phyloP scores from a whole-genome alignment of 2,113 vertebrate genomes.

The Raphicerus campestris region DNA sequence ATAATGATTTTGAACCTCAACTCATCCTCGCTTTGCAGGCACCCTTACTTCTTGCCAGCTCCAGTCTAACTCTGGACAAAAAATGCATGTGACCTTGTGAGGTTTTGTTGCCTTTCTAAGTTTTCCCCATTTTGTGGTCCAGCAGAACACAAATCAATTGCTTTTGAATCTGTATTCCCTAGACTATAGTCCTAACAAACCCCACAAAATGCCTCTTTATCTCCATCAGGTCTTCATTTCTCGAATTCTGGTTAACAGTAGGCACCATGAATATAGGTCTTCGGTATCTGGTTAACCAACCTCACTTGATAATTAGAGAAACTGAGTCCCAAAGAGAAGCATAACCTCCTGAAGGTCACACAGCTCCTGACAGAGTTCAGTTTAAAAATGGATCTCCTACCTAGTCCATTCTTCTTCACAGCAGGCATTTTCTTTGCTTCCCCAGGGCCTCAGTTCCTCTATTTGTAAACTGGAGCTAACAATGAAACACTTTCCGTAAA shows the following conservation, averaged over 20 bases:
- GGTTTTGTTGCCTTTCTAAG: not conserved
- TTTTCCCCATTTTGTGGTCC: not conserved
- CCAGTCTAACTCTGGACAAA: not conserved
- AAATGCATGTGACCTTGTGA: not conserved
- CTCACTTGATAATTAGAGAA: not conserved
- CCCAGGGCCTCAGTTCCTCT: not conserved
- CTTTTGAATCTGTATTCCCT: not conserved
- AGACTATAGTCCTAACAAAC: not conserved
- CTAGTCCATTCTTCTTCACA: not conserved
- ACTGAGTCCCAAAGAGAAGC: not conserved
- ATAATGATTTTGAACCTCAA: not conserved
- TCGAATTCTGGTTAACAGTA: not conserved
- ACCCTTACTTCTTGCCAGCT: not conserved
- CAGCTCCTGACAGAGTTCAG: not conserved
- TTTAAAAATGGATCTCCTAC: not conserved
- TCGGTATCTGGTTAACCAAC: not conserved
- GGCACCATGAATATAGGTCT: not conserved
- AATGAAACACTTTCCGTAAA: not conserved
- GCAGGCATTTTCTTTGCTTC: not conserved
- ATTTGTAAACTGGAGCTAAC: not conserved
- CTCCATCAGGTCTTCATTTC: not conserved
- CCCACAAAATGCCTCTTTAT: not conserved
- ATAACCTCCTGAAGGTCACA: not conserved
- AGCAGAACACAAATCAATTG: not conserved
- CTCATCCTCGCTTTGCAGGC: not conserved